Evolutionary conservation across 2,113 vertebrate species (phyloP).

Genomic region (Chrysemys picta): DNA sequence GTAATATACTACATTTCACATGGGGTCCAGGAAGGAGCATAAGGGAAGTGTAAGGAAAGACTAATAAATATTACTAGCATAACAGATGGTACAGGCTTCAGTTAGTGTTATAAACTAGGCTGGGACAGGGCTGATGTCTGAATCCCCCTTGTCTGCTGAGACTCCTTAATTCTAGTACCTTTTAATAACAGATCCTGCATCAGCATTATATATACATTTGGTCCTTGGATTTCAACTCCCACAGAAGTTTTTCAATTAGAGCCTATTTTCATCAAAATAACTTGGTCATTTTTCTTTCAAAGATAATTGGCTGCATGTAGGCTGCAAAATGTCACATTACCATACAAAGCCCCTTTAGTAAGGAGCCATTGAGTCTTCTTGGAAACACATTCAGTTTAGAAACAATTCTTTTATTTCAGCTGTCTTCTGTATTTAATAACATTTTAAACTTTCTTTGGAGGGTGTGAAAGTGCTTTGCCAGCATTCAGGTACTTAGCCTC

Average conservation of each 20-base stretch:
- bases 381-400: conserved; percentile 33
- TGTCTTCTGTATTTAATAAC: conserved; percentile 22
- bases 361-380: conserved; percentile 37
- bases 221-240: background rate
- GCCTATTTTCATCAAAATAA: conserved; percentile 15
- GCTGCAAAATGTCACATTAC: conserved; percentile 73
- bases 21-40: background rate
- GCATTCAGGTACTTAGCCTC: background rate
- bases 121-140: background rate
- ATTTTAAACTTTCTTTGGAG: conserved; percentile 5
- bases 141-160: background rate
- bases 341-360: conserved; percentile 68
- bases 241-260: conserved; percentile 49
- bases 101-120: background rate
- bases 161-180: background rate
- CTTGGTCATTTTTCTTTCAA: conserved; percentile 45
- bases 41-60: background rate
- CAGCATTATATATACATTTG: background rate
- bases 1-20: background rate
- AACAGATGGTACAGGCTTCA: background rate
- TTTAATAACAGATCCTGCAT: background rate
- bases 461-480: conserved; percentile 15
- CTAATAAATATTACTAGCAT: background rate
- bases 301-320: conserved; percentile 55
- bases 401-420: conserved; percentile 8